phyloP scores from a whole-genome alignment of 2,113 vertebrate species.

The human (Homo sapiens) region GRCh38 chr6:157872501-157873000 shows the following conservation, averaged over 20 bases:
- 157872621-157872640: not conserved
- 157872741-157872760: not conserved
- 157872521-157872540: accelerated
- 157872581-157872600: not conserved
- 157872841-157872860: too few species aligned
- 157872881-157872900: not conserved
- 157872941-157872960: not conserved
- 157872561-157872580: not conserved
- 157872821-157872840: too few species aligned
- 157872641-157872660: not conserved
- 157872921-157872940: not conserved
- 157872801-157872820: not conserved
- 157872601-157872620: not conserved
- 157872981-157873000: not conserved
- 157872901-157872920: slow-evolving; percentile 11
- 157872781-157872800: accelerated
- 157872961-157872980: not conserved
- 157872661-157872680: not conserved
- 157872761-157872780: accelerated
- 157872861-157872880: not conserved
- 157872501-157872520: accelerated
- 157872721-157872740: not conserved
- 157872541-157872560: not conserved
- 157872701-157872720: not conserved
- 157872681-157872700: not conserved